Evolutionary conservation across 2,888 invertebrate genomes (phyloP), one percentile per base, ranked within the genome.

Genomic region (Chymomyza fuscimana): DNA sequence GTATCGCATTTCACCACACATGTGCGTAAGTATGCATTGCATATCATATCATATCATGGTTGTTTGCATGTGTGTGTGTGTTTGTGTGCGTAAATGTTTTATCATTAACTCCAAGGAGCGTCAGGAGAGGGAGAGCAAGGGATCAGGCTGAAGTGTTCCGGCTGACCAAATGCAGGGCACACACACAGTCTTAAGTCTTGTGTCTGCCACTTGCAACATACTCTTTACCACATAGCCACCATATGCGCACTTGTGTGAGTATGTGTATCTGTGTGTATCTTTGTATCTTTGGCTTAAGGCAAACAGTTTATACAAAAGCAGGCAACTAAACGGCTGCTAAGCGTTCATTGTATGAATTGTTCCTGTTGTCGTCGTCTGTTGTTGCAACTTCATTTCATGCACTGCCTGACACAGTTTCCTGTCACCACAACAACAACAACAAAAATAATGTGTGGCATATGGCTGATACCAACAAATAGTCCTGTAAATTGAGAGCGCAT

Each of bases 21-120:
- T 22, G 54, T 22, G 54, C 54, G 10, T 16, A 54, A 16, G 22
- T 22, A 5, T 54, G 54, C 54, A n/a, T 12, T 12, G 40, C 40
- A 46, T 46, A 46, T 10, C 40, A 46, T 32, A 7, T 7, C 32
- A 32, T 46, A 46, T 46, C 54, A 54, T 58, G 58, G 6, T 5
- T 25, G 58, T 58, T 4, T 64, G 19, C 19, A 2, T 19, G 67
- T 65, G 65, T 63, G 54, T 58, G 59, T 40, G 64, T n/a, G 67
- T 65, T 62, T 63, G 54, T 58, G 59, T 40, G 64, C 50, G 59
- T 74, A 15, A 25, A 25, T 58, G 58, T 25, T 22, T 56, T 58
- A 58, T 58, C 29, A 58, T 54, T 54, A 54, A 54, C 54, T 19
- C 15, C 32, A 32, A 32, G 16, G 15, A 54, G 22, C 54, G 7